These are phyloP conservation scores for Lithophane semibrunnea DNA, from an alignment of 2,888 invertebrate genomes.

Conservation along the genomic window DNA sequence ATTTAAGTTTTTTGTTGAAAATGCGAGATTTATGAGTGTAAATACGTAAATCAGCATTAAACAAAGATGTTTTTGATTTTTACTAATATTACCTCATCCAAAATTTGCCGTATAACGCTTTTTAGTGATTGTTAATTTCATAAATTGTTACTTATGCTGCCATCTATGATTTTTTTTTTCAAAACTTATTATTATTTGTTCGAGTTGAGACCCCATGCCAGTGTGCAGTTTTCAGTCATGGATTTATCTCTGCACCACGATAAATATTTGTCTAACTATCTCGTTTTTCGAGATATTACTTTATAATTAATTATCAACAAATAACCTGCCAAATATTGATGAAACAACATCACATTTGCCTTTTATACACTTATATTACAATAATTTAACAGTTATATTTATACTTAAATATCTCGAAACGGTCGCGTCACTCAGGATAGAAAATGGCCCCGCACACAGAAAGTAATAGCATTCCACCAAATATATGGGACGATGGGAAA, in stretches of 20 bases:
- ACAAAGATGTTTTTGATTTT: too few relatives aligned
- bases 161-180: too few relatives aligned
- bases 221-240: background rate
- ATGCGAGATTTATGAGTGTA: too few relatives aligned
- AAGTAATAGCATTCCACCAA: conserved; percentile 77
- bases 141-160: too few relatives aligned
- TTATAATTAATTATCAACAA: background rate
- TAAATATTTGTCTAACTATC: background rate
- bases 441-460: conserved; percentile 46
- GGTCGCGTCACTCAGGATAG: conserved; percentile 55
- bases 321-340: conserved; percentile 1
- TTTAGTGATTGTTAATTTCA: too few relatives aligned
- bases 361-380: background rate
- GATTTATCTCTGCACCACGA: background rate
- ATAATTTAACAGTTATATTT: background rate
- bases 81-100: too few relatives aligned
- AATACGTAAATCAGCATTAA: too few relatives aligned
- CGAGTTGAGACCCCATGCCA: too few relatives aligned
- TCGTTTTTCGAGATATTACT: background rate
- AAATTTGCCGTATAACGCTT: too few relatives aligned
- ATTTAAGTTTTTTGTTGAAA: too few relatives aligned
- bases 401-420: conserved; percentile 43
- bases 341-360: conserved; percentile 29
- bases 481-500: conserved; percentile 63
- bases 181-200: too few relatives aligned